Percentiles rank a stretch among this genome's conserved stretches.
Conservation (phyloP, 2,113 vertebrate species). For the Malaclemys terrapin region DNA sequence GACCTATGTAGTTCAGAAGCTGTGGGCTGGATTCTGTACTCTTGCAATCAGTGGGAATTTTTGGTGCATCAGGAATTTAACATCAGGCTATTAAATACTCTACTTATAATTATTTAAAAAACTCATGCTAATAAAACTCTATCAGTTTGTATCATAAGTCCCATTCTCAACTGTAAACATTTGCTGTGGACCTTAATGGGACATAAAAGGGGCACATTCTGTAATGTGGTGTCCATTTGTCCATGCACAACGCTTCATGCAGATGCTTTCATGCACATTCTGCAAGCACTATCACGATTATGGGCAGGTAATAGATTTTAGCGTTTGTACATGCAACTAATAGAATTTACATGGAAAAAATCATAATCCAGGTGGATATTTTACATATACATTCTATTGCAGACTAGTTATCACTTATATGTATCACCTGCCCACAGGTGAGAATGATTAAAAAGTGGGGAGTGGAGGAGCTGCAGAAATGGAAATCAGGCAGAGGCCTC, state of each 20-base stretch:
- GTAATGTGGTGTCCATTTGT: neutral
- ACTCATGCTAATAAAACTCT: fast-evolving
- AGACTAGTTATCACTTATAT: neutral
- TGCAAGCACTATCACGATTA: neutral
- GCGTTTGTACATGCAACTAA: neutral
- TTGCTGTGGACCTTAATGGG: neutral
- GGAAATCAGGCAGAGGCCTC: neutral
- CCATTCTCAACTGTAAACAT: neutral
- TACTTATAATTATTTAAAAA: neutral
- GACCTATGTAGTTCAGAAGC: neutral
- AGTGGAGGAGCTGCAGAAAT: neutral
- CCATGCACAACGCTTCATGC: neutral
- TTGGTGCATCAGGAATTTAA: neutral
- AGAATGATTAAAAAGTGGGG: neutral
- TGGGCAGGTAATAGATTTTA: fast-evolving
- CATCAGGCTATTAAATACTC: neutral
- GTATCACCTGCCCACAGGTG: neutral
- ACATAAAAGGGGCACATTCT: neutral
- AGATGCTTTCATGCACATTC: neutral
- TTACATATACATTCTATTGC: neutral
- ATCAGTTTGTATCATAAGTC: neutral
- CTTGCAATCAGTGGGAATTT: neutral
- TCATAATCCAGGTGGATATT: neutral
- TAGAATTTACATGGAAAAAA: neutral
- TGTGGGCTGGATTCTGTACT: neutral